Evolutionary conservation across 2,113 vertebrate genomes (phyloP), one percentile per base, ranked within the genome.

Genomic region (Colistium nudipinnis): DNA sequence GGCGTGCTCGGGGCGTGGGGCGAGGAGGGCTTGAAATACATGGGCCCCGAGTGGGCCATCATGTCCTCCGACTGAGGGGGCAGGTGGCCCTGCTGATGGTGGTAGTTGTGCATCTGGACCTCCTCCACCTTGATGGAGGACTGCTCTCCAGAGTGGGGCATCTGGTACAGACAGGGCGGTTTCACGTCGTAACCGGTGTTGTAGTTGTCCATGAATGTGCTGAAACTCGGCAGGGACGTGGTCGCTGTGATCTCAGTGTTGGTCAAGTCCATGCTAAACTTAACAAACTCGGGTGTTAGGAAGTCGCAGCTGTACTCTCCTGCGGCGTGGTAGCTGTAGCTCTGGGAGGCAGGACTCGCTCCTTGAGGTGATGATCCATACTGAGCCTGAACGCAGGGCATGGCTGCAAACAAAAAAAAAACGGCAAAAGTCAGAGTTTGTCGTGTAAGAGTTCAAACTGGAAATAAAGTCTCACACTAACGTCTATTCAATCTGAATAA

Each of bases 201-300:
- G 93, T 98, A 98, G 95, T 96, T 99, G 95, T 99, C 98, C 97
- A 99, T 97, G 94, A 99, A 99, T 84, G 97, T 99, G 85, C 97
- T 99, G 94, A 99, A 99, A 93, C 98, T 99, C 87, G 98, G 97
- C 78, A 98, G 95, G 88, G 98, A 99, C 83, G 98, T 98, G 80
- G 97, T 99, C 84, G 97, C 96, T 77, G 97, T 96, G 94, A 99
- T 99, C 90, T 99, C 98, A 71, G 98, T 99, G 94, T 99, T 99
- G 95, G 97, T 99, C 92, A 99, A 96, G 95, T 99, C 98, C 98
- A 99, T 99, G 94, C 97, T 98, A 95, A 99, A 99, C 96, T 99
- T 99, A 86, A 99, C 98, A 83, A 99, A 99, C 94, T 99, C 98
- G 63, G 98, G 97, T 55, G 97, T 98, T 89, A 98, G 85, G 95